These are phyloP conservation scores for Lanius collurio DNA, from an alignment of 2,113 vertebrate species.

Conservation along the genomic window DNA sequence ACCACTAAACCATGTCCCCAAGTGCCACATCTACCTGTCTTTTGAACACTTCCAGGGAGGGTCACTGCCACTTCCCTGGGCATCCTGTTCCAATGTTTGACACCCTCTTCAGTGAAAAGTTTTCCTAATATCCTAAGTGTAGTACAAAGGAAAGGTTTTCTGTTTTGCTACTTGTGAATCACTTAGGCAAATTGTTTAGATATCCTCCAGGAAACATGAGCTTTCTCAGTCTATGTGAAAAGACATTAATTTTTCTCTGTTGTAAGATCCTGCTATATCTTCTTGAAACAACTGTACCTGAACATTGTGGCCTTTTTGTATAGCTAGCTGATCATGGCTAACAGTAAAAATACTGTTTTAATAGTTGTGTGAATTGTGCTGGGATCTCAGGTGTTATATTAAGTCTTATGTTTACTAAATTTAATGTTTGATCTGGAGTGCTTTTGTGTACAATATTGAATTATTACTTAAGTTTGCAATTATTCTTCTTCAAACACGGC, in stretches of 20 bases:
- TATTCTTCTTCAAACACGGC: neutral
- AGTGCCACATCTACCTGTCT: no score
- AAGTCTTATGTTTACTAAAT: neutral
- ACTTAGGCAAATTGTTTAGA: neutral
- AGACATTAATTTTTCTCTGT: neutral
- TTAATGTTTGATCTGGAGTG: neutral
- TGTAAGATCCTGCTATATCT: neutral
- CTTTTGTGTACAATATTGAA: neutral
- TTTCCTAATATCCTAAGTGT: neutral
- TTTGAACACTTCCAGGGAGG: neutral
- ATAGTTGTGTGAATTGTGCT: neutral
- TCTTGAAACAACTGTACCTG: neutral
- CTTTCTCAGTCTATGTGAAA: neutral
- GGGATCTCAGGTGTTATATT: neutral
- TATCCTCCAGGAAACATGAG: neutral
- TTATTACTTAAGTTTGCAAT: neutral
- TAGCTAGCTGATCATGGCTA: neutral
- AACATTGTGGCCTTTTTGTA: neutral
- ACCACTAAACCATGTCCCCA: neutral
- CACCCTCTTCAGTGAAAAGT: neutral
- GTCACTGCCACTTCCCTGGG: neutral
- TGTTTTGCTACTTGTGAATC: neutral
- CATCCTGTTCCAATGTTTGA: neutral
- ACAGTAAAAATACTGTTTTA: neutral
- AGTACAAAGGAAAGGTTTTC: neutral